phyloP scores from a whole-genome alignment of 64 coral and sea anemone species.

The Pocillopora damicornis region DNA sequence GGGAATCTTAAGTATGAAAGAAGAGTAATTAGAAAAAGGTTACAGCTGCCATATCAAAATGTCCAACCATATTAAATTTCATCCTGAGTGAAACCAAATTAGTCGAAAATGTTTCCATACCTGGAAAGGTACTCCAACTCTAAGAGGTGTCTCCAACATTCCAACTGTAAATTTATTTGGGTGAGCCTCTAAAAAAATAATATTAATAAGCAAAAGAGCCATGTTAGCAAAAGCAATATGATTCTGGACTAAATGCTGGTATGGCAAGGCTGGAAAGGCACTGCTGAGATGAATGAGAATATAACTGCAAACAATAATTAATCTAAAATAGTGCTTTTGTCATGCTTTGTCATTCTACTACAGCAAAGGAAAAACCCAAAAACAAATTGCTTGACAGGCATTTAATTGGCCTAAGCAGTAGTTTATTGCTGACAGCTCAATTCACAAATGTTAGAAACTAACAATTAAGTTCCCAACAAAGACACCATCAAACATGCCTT shows the following conservation, averaged over 20 bases:
- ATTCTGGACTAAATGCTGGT: neutral
- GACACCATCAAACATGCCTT: too few species aligned
- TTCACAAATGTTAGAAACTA: too few species aligned
- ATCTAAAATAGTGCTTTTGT: too few species aligned
- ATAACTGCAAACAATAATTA: too few species aligned
- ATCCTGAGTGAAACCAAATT: too few species aligned
- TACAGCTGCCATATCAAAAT: neutral
- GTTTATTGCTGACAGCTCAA: too few species aligned
- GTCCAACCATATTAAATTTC: neutral
- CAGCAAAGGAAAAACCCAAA: too few species aligned
- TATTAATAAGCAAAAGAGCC: neutral
- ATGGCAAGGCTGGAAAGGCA: neutral
- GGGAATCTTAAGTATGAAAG: slow-evolving; percentile 58
- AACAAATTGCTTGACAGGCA: too few species aligned
- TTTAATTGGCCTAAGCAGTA: too few species aligned
- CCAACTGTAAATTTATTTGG: slow-evolving; percentile 94
- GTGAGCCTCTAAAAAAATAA: slow-evolving; percentile 63
- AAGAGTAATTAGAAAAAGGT: neutral
- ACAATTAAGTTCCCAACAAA: too few species aligned
- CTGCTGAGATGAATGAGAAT: too few species aligned
- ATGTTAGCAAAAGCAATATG: neutral
- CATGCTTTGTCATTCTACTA: too few species aligned
- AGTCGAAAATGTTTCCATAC: slow-evolving; percentile 11
- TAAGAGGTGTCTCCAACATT: slow-evolving; percentile 85
- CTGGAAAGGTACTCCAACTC: slow-evolving; percentile 91